Evolutionary conservation across 1,140 invertebrate genomes (phyloP).

Genomic region (Drosophila persimilis): DNA sequence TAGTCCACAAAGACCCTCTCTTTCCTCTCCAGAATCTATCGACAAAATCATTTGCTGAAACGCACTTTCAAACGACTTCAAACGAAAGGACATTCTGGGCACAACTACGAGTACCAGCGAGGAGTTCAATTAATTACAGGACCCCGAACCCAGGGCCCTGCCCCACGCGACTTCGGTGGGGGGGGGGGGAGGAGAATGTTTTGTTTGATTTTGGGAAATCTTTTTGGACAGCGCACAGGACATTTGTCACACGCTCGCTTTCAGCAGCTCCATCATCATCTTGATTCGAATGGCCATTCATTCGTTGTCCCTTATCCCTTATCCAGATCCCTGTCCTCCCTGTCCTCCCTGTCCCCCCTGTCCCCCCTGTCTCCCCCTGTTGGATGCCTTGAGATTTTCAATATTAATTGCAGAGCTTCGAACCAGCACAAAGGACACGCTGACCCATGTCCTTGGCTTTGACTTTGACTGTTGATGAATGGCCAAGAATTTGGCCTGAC

Average conservation of each 20-base stretch:
- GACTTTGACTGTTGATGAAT: conserved; percentile 79
- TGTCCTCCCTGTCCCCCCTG: conserved; percentile 16
- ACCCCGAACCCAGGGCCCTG: conserved; percentile 9
- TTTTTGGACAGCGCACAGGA: conserved; percentile 58
- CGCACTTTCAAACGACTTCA: conserved; percentile 14
- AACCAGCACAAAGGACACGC: conserved; percentile 51
- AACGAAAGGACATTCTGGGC: conserved; percentile 18
- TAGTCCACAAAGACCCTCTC: no score
- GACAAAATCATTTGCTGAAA: not conserved
- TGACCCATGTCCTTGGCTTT: conserved; percentile 67
- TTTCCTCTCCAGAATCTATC: no score
- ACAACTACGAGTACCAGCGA: conserved; percentile 9
- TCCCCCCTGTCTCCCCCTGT: not conserved
- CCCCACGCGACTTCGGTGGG: not conserved
- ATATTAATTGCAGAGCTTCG: conserved; percentile 74
- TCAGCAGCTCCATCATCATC: conserved; percentile 72
- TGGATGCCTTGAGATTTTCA: conserved; percentile 56
- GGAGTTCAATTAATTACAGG: conserved; percentile 64
- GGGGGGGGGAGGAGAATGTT: conserved; percentile 32
- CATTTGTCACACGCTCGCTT: conserved; percentile 78
- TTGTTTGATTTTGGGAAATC: conserved; percentile 61
- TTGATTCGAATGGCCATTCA: conserved; percentile 50
- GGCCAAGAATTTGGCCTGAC: conserved; percentile 72
- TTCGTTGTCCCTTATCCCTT: conserved; percentile 18
- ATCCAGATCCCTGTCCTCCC: conserved; percentile 14